phyloP scores from a whole-genome alignment of 1,140 invertebrate species.

The Drosophila setifemur region DNA sequence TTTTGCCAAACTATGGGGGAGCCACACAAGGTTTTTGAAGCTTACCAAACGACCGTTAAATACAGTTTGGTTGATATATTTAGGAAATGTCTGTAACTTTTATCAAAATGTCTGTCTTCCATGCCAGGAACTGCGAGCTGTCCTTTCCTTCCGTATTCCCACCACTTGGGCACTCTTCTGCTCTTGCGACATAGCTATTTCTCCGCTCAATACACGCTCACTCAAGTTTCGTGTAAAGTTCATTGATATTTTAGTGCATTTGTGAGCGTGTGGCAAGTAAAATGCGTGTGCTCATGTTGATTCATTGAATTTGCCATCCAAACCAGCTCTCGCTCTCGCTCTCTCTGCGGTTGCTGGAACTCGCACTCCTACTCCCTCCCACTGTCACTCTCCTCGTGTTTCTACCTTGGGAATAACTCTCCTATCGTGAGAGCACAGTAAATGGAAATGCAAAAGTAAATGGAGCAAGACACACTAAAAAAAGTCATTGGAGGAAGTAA shows the following conservation, averaged over 20 bases:
- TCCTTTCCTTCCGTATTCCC: not conserved
- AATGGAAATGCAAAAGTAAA: slow-evolving; percentile 47
- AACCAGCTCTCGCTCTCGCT: slow-evolving; percentile 50
- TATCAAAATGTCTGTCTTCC: no score
- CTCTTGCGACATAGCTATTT: slow-evolving; percentile 17
- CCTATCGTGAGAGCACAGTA: slow-evolving; percentile 6
- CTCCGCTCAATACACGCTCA: slow-evolving; percentile 50
- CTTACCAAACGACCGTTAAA: no score
- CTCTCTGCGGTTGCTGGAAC: not conserved
- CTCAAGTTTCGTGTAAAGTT: slow-evolving; percentile 76
- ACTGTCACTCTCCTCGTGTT: no score
- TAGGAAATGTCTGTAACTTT: no score
- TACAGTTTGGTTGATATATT: no score
- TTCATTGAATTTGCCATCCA: slow-evolving; percentile 73
- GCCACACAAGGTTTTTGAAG: no score
- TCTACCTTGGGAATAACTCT: slow-evolving; percentile 11
- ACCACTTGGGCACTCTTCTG: not conserved
- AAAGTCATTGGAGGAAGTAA: not conserved
- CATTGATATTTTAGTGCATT: slow-evolving; percentile 80
- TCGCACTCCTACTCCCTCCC: not conserved
- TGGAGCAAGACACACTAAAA: slow-evolving; percentile 17
- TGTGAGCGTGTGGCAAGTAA: slow-evolving; percentile 41
- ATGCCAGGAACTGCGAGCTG: not conserved
- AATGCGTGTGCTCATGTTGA: slow-evolving; percentile 66
- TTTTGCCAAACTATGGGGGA: no score